Base-by-base conservation (phyloP, 2,113 vertebrate species). In the Leucosticte australis region DNA sequence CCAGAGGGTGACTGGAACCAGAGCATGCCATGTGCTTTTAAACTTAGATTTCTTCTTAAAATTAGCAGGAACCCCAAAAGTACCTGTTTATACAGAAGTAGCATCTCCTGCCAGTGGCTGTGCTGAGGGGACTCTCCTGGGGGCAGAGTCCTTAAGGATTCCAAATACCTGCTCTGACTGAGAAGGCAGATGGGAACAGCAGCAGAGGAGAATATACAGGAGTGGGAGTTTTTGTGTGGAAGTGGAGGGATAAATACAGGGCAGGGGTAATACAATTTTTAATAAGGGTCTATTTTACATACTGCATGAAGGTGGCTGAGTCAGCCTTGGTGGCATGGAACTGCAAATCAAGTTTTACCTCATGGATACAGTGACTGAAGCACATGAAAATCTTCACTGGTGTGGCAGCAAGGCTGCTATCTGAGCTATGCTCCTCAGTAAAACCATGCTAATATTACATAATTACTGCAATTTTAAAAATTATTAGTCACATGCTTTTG, bases 401-500 rank as follows among this genome's bases (percentile, higher is more conserved):
- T 4, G 0, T 53, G 63, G 65, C 76, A 89, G 49, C 4, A 3
- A 79, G 84, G 44, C 80, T 89, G 80, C 30, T 87, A 64, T 85
- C 55, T 79, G 13, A 64, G 73, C 65, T 75, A 23, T 2, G 7
- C 49, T 87, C 62, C 65, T 89, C 80, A 46, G 57, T 93, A 90
- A 92, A 89, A 74, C 33, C 16, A 5, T 88, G 37, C 33, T 90
- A 73, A 87, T 92, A 39, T 69, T 80, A n/a, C 13, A 14, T 82
- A 92, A 89, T 93, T 80, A 62, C 68, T 41, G 59, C 1, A 1
- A 37, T 90, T 84, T 63, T 35, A 0, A 9, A 90, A 80, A 59
- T 82, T 85, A 85, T 91, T 92, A 90, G 68, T 94, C 74, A 73
- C 68, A 39, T 82, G 74, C 52, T 49, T 92, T 88, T 60, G 52